Percentiles rank a stretch among this genome's conserved stretches.
Conservation (phyloP, 2,113 vertebrate genomes). For the Lophotis ruficrista region DNA sequence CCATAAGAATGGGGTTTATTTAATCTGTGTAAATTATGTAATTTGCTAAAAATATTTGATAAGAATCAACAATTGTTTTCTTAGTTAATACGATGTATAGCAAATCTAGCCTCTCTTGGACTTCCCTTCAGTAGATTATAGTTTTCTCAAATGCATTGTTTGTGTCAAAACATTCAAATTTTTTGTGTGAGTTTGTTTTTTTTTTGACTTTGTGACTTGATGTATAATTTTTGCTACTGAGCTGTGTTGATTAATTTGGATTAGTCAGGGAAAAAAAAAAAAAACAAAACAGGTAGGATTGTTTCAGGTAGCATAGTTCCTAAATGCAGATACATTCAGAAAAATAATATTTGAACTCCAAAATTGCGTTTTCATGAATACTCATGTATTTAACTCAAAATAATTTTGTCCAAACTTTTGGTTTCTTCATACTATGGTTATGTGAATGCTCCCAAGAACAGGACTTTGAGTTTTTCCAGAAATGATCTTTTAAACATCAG, state of each 20-base stretch:
- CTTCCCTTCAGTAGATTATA: background rate
- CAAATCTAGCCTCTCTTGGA: background rate
- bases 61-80: background rate
- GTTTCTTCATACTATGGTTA: background rate
- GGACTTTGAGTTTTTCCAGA: background rate
- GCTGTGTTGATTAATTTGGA: background rate
- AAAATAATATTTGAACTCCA: background rate
- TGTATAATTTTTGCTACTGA: background rate
- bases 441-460: constrained; percentile 27
- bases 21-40: background rate
- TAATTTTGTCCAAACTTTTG: background rate
- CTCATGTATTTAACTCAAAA: background rate
- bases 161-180: background rate
- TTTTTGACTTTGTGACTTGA: background rate
- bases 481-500: background rate
- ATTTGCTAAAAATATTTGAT: background rate
- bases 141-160: background rate
- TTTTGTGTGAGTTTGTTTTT: background rate
- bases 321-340: background rate
- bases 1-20: background rate
- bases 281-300: background rate
- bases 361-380: background rate
- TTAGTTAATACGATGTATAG: background rate
- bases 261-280: background rate
- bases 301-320: background rate